Evolutionary conservation across 2,113 vertebrate genomes (phyloP), one percentile per base, ranked within the genome.

Genomic region (Aspiorhynchus laticeps): DNA sequence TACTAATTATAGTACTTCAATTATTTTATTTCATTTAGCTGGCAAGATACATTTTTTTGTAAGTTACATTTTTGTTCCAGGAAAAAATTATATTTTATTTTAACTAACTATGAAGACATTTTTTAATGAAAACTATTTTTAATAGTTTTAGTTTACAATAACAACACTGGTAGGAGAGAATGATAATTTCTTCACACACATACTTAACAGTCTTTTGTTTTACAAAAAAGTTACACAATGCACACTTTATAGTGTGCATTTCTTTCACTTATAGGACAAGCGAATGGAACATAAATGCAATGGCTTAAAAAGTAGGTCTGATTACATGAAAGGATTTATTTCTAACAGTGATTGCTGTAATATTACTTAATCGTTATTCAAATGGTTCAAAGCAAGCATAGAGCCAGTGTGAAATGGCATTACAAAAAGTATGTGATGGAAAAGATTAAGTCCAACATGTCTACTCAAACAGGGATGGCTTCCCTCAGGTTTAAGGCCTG

Each of bases 361-460:
- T 65, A 81, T 81, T 46, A 41, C 24, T 59, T 80, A 26, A 36
- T 14, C 63, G 19, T 26, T 8, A 75, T 26, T 75, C 12, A 75
- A 75, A 12, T 10, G 21, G 41, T 75, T n/a, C 38, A 61, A 61
- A 38, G 53, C 53, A 61, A 61, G 10, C 56, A 48, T 31, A 26
- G 12, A 80, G 24, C 12, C 24, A 38, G 56, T 59, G 56, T 80
- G 33, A 80, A n/a, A 80, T 41, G 33, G 53, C 12, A 63, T 80
- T 41, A 80, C 24, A 63, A 26, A 59, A 80, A 4, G 6, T 41
- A 41, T 41, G 36, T 38, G 53, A 59, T 61, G 73, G 41, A 75
- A 41, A 24, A 80, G 78, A 63, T 63, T 61, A 80, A 36, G 31
- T 51, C 75, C 15, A 80, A 80, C 19, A 59, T 61, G 12, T 76